A percentile compares a stretch with the other conserved stretches of the same genome.
These are phyloP conservation scores for Hypselothyrea guttata DNA, from an alignment of 2,888 invertebrate genomes.

Conservation along the genomic window DNA sequence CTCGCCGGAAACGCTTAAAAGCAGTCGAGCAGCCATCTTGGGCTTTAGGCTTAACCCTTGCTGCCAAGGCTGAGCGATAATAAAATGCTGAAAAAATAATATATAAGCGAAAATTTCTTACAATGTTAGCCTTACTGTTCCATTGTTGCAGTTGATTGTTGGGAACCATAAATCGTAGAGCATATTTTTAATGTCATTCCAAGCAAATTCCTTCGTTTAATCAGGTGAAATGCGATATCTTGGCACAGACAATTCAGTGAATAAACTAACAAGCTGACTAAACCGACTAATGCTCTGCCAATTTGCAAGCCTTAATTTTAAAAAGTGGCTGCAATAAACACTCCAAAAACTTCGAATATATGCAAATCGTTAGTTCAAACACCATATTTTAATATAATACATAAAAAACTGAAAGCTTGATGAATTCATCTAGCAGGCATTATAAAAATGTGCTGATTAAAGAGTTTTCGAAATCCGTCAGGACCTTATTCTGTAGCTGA, in stretches of 20 bases:
- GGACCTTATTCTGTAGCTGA: not conserved
- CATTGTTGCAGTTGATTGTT: constrained; percentile 19
- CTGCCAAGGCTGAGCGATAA: constrained; percentile 1
- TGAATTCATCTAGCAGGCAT: not conserved
- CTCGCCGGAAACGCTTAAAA: constrained; percentile 52
- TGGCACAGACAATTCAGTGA: not conserved
- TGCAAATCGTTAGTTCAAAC: no score
- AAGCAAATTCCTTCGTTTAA: constrained; percentile 35
- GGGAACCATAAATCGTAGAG: constrained; percentile 41
- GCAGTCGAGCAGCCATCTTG: constrained; percentile 24
- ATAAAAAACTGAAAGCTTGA: not conserved
- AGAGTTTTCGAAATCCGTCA: no score
- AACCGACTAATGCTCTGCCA: not conserved
- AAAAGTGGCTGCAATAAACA: no score
- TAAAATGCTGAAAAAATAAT: constrained; percentile 32
- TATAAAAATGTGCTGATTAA: constrained; percentile 6
- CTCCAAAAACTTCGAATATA: no score
- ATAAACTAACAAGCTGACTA: not conserved
- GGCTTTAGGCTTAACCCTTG: constrained; percentile 26
- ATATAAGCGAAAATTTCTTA: constrained; percentile 34
- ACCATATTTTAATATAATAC: no score
- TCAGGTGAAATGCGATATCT: constrained; percentile 28
- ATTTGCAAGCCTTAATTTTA: no score
- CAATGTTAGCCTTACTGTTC: constrained; percentile 28
- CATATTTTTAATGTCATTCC: constrained; percentile 24